phyloP scores from a whole-genome alignment of 2,888 invertebrate genomes.

The Druceiella hillmani region DNA sequence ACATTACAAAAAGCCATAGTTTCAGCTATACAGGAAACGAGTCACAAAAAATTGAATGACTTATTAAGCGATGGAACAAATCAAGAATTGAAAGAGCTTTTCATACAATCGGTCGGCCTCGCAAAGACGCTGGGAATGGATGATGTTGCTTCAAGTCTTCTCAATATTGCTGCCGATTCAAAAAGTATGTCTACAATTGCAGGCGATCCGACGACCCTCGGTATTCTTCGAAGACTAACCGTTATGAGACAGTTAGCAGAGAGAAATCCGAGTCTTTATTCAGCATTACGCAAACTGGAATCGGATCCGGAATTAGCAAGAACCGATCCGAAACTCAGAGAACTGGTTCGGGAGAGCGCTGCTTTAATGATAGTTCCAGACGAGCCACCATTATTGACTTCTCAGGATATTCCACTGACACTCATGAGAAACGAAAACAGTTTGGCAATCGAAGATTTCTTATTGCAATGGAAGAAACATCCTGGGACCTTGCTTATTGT shows the following conservation, averaged over 20 bases:
- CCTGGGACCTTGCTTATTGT: conserved; percentile 64
- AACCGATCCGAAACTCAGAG: conserved; percentile 62
- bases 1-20: conserved; percentile 63
- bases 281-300: conserved; percentile 57
- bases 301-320: conserved; percentile 62
- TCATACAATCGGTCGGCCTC: conserved; percentile 62
- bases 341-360: conserved; percentile 68
- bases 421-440: conserved; percentile 64
- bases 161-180: conserved; percentile 50
- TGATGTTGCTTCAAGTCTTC: conserved; percentile 54
- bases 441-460: conserved; percentile 71
- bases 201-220: conserved; percentile 54
- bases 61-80: conserved; percentile 47
- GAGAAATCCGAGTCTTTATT: conserved; percentile 55
- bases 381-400: conserved; percentile 54
- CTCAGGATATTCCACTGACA: conserved; percentile 64
- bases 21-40: conserved; percentile 57
- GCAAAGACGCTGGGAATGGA: conserved; percentile 65
- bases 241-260: conserved; percentile 69
- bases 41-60: conserved; percentile 52
- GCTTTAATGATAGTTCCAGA: conserved; percentile 63
- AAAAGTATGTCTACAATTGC: conserved; percentile 51
- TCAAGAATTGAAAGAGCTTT: conserved; percentile 39
- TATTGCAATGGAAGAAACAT: conserved; percentile 53
- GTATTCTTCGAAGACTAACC: conserved; percentile 62